Evolutionary conservation across 2,797 vertebrate species (phyloP), one percentile per base, ranked within the genome.

Genomic region (Falco rusticolus): DNA sequence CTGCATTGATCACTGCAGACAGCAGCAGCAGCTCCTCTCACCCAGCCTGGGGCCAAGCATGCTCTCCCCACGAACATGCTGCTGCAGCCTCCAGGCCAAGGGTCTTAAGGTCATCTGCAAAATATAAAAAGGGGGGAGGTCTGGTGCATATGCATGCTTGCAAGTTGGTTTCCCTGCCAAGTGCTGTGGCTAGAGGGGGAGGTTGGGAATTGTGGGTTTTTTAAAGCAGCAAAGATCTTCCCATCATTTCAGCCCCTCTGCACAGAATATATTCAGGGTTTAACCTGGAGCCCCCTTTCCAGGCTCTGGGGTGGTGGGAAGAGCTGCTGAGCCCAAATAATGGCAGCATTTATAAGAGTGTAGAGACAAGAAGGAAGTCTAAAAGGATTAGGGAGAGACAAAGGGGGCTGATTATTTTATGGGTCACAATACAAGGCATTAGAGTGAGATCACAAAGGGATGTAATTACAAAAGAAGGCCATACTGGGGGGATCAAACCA

Each of bases 341-440:
- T 97, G 90, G 95, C 91, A 97, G 95, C 97, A 95, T 97, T 97
- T 97, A 97, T 90, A 94, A 94, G 87, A 95, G 92, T 77, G 90
- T 95, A 89, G 96, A 92, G 95, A 93, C 95, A 97, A 98, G 97
- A 96, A 97, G 97, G 96, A 97, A 97, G 96, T 97, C 96, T 98
- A 97, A 97, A 97, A 96, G 97, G 97, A 98, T 98, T 98, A 98
- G 93, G 75, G 85, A 92, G 95, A 96, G 97, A 97, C 97, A 97
- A 97, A 97, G 96, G 92, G 96, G 96, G 91, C 96, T 96, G 96
- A 96, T 97, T 96, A 97, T 97, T 97, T 97, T 97, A 96, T 97
- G 97, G 97, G 97, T 97, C 97, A 97, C 96, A 97, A 98, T 97
- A 94, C 95, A 97, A 96, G 96, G 97, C 97, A 97, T 97, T 97